A percentile compares a stretch with the other conserved stretches of the same genome.
phyloP scores from a whole-genome alignment of 1,140 invertebrate genomes.

The Araneus ventricosus region DNA sequence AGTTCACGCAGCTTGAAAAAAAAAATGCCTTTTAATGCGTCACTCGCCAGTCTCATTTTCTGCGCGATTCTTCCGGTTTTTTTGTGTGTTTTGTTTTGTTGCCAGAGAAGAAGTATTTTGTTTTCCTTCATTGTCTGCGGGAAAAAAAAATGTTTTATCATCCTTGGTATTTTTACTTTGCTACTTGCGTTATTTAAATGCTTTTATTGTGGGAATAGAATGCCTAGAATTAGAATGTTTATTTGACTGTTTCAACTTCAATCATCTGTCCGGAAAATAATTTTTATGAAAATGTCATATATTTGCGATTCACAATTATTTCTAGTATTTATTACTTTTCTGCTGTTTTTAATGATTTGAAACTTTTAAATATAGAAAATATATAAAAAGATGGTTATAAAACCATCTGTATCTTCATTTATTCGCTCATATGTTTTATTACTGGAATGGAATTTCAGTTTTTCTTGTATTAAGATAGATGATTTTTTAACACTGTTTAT shows the following conservation, averaged over 20 bases:
- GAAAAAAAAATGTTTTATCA: neutral
- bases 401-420: too few species aligned
- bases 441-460: too few species aligned
- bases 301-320: too few species aligned
- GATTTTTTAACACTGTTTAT: too few species aligned
- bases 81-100: neutral
- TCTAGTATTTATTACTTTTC: too few species aligned
- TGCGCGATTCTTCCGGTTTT: neutral
- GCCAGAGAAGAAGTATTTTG: neutral
- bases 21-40: slow-evolving; percentile 17
- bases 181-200: neutral
- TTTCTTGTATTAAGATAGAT: too few species aligned
- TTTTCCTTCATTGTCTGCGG: neutral
- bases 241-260: neutral
- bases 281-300: too few species aligned
- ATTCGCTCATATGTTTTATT: too few species aligned
- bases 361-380: too few species aligned
- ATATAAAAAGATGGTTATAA: too few species aligned
- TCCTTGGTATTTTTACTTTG: neutral
- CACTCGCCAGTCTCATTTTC: slow-evolving; percentile 25
- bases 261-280: too few species aligned
- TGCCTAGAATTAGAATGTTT: slow-evolving; percentile 3
- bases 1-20: slow-evolving; percentile 13
- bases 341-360: too few species aligned
- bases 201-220: slow-evolving; percentile 7